phyloP scores from a whole-genome alignment of 2,888 invertebrate species.

The Dryococelus australis region DNA sequence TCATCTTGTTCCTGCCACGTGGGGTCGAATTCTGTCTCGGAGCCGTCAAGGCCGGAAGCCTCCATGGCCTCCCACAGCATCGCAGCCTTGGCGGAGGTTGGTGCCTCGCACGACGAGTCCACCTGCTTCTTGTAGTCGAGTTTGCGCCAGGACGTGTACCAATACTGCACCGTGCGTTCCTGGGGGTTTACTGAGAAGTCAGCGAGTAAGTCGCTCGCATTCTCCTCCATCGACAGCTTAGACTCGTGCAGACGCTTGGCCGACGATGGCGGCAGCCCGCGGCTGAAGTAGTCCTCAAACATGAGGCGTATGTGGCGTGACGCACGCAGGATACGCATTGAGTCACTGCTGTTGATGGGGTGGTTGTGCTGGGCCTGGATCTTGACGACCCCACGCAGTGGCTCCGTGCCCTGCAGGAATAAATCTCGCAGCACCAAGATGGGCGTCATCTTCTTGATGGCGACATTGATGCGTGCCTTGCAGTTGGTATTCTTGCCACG shows the following conservation, averaged over 20 bases:
- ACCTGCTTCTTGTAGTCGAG: slow-evolving; percentile 6
- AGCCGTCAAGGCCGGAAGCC: not conserved
- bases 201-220: not conserved
- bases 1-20: not conserved
- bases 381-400: not conserved
- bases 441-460: not conserved
- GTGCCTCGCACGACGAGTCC: not conserved
- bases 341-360: not conserved
- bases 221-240: slow-evolving; percentile 5
- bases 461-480: not conserved
- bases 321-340: not conserved
- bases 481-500: not conserved
- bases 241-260: slow-evolving; percentile 4
- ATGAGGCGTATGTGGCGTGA: slow-evolving; percentile 7
- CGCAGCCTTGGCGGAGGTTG: not conserved
- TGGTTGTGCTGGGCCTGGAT: not conserved
- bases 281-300: slow-evolving; percentile 4
- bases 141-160: not conserved
- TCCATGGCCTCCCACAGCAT: not conserved
- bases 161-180: not conserved
- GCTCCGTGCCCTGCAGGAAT: not conserved
- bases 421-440: not conserved
- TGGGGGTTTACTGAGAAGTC: not conserved
- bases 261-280: not conserved
- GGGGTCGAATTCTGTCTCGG: not conserved